Percentiles rank a stretch among this genome's conserved stretches.
Conservation (phyloP, 64 coral and sea anemone genomes). For the Dendrophyllia cribrosa region DNA sequence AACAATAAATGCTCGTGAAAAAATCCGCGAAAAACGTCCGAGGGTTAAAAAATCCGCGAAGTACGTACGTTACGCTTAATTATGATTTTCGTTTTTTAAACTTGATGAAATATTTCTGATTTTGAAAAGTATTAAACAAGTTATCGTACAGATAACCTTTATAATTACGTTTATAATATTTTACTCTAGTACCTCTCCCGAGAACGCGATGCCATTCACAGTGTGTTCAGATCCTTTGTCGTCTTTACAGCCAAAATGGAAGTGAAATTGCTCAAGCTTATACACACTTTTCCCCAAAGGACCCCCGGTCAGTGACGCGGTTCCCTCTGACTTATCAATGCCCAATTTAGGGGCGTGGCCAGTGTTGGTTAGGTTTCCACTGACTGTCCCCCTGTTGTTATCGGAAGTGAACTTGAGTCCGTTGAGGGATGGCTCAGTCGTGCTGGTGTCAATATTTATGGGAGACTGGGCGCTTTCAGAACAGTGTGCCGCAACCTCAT, state of each 20-base stretch:
- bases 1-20: too few relatives aligned
- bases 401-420: background rate
- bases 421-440: background rate
- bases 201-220: background rate
- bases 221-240: constrained; percentile 41
- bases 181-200: constrained; percentile 38
- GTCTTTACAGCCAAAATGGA: constrained; percentile 58
- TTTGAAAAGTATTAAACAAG: too few relatives aligned
- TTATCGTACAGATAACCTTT: too few relatives aligned
- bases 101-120: too few relatives aligned
- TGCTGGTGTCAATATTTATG: constrained; percentile 43
- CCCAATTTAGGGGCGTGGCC: constrained; percentile 70
- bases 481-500: constrained; percentile 12
- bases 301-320: constrained; percentile 22
- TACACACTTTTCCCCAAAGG: constrained; percentile 2
- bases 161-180: background rate
- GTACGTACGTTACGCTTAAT: too few relatives aligned
- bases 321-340: background rate
- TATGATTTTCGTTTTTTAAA: too few relatives aligned
- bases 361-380: constrained; percentile 63
- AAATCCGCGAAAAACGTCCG: too few relatives aligned
- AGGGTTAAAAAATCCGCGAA: too few relatives aligned
- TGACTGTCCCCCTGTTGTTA: background rate
- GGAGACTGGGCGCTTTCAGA: constrained; percentile 60
- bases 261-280: constrained; percentile 64